Conservation (phyloP, 2,797 vertebrate species). For the Sphenodon punctatus region DNA sequence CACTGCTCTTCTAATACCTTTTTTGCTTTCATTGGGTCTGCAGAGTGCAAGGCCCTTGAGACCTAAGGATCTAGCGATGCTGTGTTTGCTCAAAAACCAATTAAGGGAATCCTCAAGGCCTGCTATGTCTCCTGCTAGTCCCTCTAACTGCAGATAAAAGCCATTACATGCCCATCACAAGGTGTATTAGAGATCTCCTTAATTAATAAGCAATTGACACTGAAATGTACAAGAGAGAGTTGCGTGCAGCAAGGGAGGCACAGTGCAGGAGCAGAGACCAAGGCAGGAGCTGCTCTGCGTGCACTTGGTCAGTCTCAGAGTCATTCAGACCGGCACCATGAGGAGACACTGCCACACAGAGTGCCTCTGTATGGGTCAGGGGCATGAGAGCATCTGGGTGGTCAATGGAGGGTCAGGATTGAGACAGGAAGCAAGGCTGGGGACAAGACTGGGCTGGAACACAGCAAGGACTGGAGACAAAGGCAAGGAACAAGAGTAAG, state of each 20-base stretch:
- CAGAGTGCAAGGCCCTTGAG: not conserved
- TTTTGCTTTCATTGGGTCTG: not conserved
- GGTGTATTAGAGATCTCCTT: constrained; percentile 9
- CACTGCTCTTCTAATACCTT: no score
- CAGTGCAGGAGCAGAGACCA: not conserved
- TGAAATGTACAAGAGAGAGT: not conserved
- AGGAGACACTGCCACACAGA: no score
- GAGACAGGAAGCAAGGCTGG: no score
- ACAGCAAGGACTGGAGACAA: no score
- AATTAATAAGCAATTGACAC: constrained; percentile 15
- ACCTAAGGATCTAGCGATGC: not conserved
- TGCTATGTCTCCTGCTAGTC: constrained; percentile 1
- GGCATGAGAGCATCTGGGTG: no score
- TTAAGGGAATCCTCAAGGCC: not conserved
- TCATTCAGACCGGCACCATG: no score
- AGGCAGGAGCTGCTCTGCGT: not conserved
- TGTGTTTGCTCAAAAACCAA: constrained; percentile 18
- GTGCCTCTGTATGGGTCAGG: no score
- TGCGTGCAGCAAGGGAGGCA: not conserved
- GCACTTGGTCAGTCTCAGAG: no score
- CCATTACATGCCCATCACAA: constrained; percentile 38
- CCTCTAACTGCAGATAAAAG: constrained; percentile 33
- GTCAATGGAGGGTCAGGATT: no score
- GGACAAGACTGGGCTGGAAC: no score
- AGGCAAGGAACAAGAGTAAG: no score